Percentiles rank a stretch among this genome's conserved stretches.
Evolutionary conservation across 2,888 invertebrate genomes (phyloP).

Genomic region (Drosophila mulleri): DNA sequence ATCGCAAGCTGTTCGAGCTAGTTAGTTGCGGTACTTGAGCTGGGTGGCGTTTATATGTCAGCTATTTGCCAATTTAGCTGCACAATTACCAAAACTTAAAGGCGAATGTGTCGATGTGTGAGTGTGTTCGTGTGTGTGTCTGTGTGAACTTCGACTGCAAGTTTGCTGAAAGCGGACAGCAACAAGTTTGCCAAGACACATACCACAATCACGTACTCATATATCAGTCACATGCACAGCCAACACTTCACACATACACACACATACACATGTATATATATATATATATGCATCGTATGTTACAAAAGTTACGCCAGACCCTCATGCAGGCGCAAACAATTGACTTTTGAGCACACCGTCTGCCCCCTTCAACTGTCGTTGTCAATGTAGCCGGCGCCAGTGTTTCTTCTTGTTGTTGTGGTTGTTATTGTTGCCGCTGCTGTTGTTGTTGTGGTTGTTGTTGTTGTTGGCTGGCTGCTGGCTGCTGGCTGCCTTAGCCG

Average conservation of each 20-base stretch:
- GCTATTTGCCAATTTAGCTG: constrained; percentile 58
- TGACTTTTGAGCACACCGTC: constrained; percentile 67
- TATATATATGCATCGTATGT: constrained; percentile 26
- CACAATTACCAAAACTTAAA: constrained; percentile 59
- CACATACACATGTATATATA: constrained; percentile 2
- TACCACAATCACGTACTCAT: constrained; percentile 63
- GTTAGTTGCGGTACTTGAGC: constrained; percentile 26
- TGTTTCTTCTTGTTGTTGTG: constrained; percentile 38
- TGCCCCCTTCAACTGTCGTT: constrained; percentile 28
- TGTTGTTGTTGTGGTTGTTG: constrained; percentile 19
- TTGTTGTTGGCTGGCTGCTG: constrained; percentile 1
- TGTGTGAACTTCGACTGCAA: constrained; percentile 52
- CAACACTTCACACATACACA: constrained; percentile 18
- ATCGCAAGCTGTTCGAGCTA: constrained; percentile 33
- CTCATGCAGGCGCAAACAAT: constrained; percentile 73
- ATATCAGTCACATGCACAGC: constrained; percentile 50
- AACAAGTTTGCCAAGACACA: constrained; percentile 66
- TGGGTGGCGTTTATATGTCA: constrained; percentile 54
- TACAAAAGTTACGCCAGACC: constrained; percentile 62
- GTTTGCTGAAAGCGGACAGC: constrained; percentile 61
- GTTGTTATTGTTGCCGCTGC: constrained; percentile 27
- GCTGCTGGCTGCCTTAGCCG: constrained; percentile 48
- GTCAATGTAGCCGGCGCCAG: constrained; percentile 57
- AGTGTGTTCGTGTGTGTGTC: constrained; percentile 5
- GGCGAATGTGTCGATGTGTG: neutral